phyloP scores from a whole-genome alignment of 2,888 invertebrate genomes.

The Lepetodrilus schrolli region DNA sequence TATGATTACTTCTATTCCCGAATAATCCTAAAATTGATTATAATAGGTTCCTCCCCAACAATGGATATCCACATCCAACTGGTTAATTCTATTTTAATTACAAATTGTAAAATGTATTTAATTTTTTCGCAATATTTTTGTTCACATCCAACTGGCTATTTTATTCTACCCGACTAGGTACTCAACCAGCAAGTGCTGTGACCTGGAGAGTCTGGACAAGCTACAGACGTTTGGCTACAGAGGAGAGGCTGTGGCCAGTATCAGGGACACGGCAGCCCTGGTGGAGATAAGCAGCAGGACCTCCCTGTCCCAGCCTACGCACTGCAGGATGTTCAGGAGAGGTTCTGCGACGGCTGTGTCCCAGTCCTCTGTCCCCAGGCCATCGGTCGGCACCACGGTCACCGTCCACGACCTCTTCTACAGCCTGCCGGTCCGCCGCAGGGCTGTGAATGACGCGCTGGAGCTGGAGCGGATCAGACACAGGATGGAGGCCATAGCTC shows the following conservation, averaged over 20 bases:
- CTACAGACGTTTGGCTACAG: constrained; percentile 81
- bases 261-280: constrained; percentile 78
- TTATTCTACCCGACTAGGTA: too few relatives aligned
- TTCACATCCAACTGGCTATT: too few relatives aligned
- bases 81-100: too few relatives aligned
- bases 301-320: constrained; percentile 77
- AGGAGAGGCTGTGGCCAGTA: constrained; percentile 82
- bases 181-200: constrained; percentile 81
- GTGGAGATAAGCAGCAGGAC: constrained; percentile 80
- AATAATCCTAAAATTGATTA: too few relatives aligned
- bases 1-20: too few relatives aligned
- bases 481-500: constrained; percentile 80
- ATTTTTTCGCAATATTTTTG: too few relatives aligned
- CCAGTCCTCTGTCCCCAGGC: constrained; percentile 75
- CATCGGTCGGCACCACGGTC: constrained; percentile 84
- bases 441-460: constrained; percentile 77
- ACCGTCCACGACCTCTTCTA: constrained; percentile 82
- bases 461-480: constrained; percentile 80
- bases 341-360: constrained; percentile 76
- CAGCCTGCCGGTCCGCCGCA: constrained; percentile 81
- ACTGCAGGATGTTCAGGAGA: constrained; percentile 79
- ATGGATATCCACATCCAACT: too few relatives aligned
- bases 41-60: too few relatives aligned
- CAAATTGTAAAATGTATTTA: too few relatives aligned
- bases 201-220: constrained; percentile 78